Base-by-base conservation (phyloP, 2,113 vertebrate species). In the Hypocryptadius cinnamomeus region DNA sequence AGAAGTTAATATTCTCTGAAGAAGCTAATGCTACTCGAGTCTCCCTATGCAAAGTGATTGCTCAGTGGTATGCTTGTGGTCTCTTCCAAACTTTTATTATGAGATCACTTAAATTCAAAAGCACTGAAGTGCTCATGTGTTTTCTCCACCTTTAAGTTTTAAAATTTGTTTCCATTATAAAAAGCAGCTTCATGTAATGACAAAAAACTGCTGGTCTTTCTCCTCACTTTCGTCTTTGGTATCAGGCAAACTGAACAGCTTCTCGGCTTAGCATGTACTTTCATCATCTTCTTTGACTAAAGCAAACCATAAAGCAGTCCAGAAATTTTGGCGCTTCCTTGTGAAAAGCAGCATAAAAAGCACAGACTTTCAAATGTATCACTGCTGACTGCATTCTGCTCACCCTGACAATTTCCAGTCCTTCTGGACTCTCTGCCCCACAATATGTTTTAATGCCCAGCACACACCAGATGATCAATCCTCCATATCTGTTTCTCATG, bases 1-100 rank as follows among this genome's bases (percentile, higher is more conserved):
- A 94, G 81, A 96, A 96, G 89, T 93, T 86, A n/a, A 45, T 95
- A 94, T 76, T 91, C 69, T 96, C 96, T 93, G 65, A 96, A 96
- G 79, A 96, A 96, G 85, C 39, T 77, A 63, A 87, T 83, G 63
- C 59, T 95, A 40, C 44, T 93, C 74, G 40, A 39, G 45, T 64
- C 10, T 92, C 23, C 19, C 79, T 8, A 1, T 93, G 61, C 72
- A 74, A 89, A 95, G 51, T 50, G 70, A 87, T 40, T 95, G 56
- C 54, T 92, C 42, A 56, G 73, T 90, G 73, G 16, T 28, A 2
- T 74, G 44, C 93, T 95, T 92, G 88, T 91, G 72, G 68, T 48
- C 37, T 94, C 79, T 57, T 87, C 11, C 74, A 90, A 86, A 85
- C 42, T 30, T 94, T 93, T 92, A 77, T 84, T 79, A 56, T 72